Base-by-base conservation (phyloP, 2,888 invertebrate species). In the Lithophane socia region DNA sequence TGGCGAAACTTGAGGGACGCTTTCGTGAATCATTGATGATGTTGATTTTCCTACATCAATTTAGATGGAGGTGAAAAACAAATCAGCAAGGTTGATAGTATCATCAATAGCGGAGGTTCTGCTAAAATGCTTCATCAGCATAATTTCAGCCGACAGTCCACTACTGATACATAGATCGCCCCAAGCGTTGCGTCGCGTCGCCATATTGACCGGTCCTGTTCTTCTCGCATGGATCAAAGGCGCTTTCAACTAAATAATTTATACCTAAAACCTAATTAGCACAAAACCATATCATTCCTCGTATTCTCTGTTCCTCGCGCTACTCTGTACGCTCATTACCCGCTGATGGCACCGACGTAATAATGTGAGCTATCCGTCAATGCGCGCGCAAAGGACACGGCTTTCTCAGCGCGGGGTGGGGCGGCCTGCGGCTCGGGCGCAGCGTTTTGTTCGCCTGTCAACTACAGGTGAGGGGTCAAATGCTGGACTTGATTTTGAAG, bases 291-390 rank as follows among this genome's bases (percentile, higher is more conserved):
- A 73, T 65, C 52, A 68, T 64, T 47, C 12, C 9, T 52, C 0
- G 9, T 4, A 24, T 24, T 56, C 77, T 86, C 85, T 86, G 64
- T n/a, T 9, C 44, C 16, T 42, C 44, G 73, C 47, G 10, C 74
- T 89, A 86, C 79, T 90, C 92, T 93, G 84, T 83, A 54, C 66
- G 70, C 93, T 95, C 93, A 94, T 95, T 93, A 94, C 93, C 86
- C 86, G 88, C 90, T 91, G 93, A 93, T 93, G 92, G 90, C 91
- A 90, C 92, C 92, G 93, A 93, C 93, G 92, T 92, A 91, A 92
- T 95, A 95, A 94, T 93, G 92, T 87, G 93, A 90, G 92, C 93
- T 89, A 95, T 95, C 93, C 93, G 93, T 95, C 95, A 94, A 93
- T 90, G 92, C 92, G 91, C 89, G 83, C 80, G 81, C 83, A 95